These are phyloP conservation scores for Pandemis corylana DNA, from an alignment of 2,888 invertebrate genomes.

Conservation along the genomic window DNA sequence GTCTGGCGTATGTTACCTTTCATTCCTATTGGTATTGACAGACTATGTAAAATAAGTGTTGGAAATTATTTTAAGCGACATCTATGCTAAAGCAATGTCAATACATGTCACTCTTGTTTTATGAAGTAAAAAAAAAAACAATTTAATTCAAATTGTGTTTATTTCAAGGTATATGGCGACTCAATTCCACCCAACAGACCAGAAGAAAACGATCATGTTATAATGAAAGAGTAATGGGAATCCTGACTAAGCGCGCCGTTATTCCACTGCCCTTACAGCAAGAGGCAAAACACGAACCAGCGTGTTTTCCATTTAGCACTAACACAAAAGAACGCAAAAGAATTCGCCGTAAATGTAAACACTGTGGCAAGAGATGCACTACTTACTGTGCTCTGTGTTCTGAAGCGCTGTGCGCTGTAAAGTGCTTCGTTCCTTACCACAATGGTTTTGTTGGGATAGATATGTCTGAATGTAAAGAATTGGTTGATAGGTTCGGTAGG, in stretches of 20 bases:
- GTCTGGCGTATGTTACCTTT: too few species aligned
- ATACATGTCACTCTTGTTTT: too few species aligned
- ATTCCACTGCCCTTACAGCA: neutral
- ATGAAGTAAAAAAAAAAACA: too few species aligned
- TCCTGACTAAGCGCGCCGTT: neutral
- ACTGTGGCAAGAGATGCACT: neutral
- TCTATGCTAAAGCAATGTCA: too few species aligned
- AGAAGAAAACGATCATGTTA: neutral
- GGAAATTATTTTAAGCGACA: too few species aligned
- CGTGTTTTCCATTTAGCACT: constrained; percentile 7
- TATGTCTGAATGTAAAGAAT: neutral
- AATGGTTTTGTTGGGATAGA: neutral
- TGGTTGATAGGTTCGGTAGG: neutral
- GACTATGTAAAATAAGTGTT: too few species aligned
- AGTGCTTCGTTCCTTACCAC: neutral
- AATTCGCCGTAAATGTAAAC: neutral
- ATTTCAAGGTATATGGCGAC: neutral
- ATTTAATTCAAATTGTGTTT: neutral
- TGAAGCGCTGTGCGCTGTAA: constrained; percentile 1
- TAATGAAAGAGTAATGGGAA: neutral
- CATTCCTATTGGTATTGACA: too few species aligned
- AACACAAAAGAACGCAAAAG: constrained; percentile 5
- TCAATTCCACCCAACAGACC: neutral
- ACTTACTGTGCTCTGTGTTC: constrained; percentile 6
- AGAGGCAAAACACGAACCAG: neutral